A percentile compares a stretch with the other conserved stretches of the same genome.
phyloP scores from a whole-genome alignment of 2,888 invertebrate genomes.

The Ichneumoninae sp. region DNA sequence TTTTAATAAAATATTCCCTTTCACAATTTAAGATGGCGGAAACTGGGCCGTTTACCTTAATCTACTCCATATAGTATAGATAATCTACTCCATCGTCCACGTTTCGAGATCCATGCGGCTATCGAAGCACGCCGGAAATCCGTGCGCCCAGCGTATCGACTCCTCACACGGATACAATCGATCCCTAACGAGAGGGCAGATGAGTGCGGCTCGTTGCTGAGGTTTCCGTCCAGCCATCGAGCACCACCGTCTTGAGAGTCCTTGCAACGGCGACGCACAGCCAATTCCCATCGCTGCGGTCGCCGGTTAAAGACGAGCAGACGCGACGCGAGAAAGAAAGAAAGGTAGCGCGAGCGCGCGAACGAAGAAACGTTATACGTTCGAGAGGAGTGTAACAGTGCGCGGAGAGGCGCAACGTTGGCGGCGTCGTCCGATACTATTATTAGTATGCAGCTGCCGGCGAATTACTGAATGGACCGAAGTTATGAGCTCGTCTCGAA shows the following conservation, averaged over 20 bases:
- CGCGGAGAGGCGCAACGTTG: conserved; percentile 56
- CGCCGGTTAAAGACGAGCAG: neutral
- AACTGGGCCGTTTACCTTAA: too few species aligned
- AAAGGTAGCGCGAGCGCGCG: conserved; percentile 33
- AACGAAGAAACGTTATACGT: conserved; percentile 45
- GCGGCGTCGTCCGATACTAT: conserved; percentile 77
- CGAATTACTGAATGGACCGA: conserved; percentile 80
- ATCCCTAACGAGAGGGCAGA: conserved; percentile 44
- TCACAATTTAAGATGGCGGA: too few species aligned
- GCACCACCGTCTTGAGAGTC: neutral
- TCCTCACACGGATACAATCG: conserved; percentile 17
- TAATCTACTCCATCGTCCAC: neutral
- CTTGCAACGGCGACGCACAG: neutral
- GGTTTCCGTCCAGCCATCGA: conserved; percentile 33
- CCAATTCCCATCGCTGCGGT: conserved; percentile 17
- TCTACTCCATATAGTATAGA: too few species aligned
- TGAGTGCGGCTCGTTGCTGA: conserved; percentile 11
- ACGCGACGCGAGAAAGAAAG: conserved; percentile 21
- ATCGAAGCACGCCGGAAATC: neutral
- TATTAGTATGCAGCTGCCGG: conserved; percentile 81
- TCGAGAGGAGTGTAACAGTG: conserved; percentile 15
- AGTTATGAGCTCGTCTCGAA: conserved; percentile 74
- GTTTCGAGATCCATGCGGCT: neutral
- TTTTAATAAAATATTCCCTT: too few species aligned
- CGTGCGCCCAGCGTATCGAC: neutral